Evolutionary conservation across 2,888 invertebrate genomes (phyloP).

Genomic region (Acrocyrtus sp.): DNA sequence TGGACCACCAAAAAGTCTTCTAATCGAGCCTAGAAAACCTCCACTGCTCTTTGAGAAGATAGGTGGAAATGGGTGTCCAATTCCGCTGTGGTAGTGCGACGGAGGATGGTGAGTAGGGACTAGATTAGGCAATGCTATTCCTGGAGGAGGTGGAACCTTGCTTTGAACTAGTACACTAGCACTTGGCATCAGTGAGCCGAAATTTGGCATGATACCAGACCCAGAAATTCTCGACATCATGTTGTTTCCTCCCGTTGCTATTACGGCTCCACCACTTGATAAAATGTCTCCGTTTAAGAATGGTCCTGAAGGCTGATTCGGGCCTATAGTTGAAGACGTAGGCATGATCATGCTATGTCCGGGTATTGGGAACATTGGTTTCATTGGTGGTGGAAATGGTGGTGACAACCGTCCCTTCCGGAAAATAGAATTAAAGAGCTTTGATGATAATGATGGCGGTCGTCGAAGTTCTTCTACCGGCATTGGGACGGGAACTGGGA

Average conservation of each 20-base stretch:
- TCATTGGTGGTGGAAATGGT: neutral
- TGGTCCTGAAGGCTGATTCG: neutral
- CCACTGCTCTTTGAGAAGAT: constrained; percentile 2
- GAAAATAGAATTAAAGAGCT: constrained; percentile 32
- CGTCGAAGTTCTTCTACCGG: constrained; percentile 11
- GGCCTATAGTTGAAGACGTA: neutral
- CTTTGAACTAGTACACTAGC: neutral
- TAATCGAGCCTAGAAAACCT: constrained; percentile 52
- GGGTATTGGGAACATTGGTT: neutral
- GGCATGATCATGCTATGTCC: constrained; percentile 29
- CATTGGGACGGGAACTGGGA: constrained; percentile 1
- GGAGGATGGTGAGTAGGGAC: neutral
- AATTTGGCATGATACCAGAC: neutral
- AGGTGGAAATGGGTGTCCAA: constrained; percentile 17
- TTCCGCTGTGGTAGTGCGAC: neutral
- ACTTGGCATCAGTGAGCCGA: neutral
- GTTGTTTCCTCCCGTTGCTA: too few species aligned
- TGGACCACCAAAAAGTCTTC: constrained; percentile 47
- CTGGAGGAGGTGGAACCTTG: constrained; percentile 25
- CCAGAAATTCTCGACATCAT: neutral
- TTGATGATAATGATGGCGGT: constrained; percentile 13
- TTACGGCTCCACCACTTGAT: neutral
- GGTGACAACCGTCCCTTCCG: constrained; percentile 17
- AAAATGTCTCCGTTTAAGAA: neutral
- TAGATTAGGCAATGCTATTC: neutral